phyloP scores from a whole-genome alignment of 92 coral and sea anemone species.

The Epizoanthus rinbou region DNA sequence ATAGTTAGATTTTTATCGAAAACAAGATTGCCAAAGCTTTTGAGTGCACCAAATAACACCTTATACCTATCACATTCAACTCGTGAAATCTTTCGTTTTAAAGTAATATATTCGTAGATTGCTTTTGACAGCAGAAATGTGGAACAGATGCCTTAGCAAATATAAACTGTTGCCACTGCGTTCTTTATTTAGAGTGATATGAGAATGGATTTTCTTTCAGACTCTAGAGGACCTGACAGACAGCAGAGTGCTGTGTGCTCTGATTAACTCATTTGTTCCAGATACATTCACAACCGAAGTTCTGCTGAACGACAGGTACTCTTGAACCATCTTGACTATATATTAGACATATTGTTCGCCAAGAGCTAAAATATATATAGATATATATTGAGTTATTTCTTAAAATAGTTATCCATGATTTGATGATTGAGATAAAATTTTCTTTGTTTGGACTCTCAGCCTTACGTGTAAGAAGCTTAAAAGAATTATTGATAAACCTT shows the following conservation, averaged over 20 bases:
- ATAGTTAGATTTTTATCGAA: no score
- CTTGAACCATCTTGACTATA: not conserved
- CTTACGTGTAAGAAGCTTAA: not conserved
- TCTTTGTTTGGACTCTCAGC: not conserved
- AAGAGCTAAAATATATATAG: no score
- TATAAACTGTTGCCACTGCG: not conserved
- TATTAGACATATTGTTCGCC: no score
- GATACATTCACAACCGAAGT: constrained; percentile 99
- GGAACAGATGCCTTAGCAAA: not conserved
- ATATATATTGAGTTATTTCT: no score
- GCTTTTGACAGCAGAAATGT: no score
- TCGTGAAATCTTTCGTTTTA: no score
- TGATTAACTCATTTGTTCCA: constrained; percentile 93
- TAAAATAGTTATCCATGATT: not conserved
- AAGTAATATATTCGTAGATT: no score
- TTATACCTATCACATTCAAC: no score
- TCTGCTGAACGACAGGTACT: constrained; percentile 92
- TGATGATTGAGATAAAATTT: not conserved
- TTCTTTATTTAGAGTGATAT: not conserved
- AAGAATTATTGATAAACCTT: no score
- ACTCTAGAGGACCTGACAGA: constrained; percentile 92
- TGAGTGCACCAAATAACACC: no score
- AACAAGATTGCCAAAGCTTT: no score
- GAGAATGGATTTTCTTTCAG: constrained; percentile 43
- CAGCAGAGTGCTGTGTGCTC: constrained; percentile 96